Conservation (phyloP, 2,888 invertebrate genomes). For the Pilophorus perplexus region DNA sequence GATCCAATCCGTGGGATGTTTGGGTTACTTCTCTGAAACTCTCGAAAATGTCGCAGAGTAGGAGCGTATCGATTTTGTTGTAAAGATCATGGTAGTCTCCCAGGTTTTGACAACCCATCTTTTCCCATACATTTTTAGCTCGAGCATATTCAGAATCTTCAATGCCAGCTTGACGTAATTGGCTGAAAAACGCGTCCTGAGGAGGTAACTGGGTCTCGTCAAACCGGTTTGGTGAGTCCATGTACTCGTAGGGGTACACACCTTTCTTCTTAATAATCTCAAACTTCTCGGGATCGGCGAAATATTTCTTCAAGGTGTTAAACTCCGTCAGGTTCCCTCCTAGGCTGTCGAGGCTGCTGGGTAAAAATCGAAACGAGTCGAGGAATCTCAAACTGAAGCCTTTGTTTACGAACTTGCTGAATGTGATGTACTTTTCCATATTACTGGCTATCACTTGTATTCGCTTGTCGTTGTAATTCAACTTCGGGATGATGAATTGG, state of each 20-base stretch:
- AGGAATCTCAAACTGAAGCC: background rate
- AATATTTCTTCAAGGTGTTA: background rate
- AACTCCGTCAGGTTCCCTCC: background rate
- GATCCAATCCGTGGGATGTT: background rate
- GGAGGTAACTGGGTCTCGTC: background rate
- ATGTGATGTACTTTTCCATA: background rate
- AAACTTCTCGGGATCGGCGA: background rate
- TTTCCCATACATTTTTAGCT: background rate
- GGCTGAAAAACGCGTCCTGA: background rate
- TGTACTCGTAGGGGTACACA: background rate
- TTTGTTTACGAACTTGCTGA: slow-evolving; percentile 1
- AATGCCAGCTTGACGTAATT: background rate
- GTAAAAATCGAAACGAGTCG: background rate
- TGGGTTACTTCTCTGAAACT: background rate
- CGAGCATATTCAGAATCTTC: background rate
- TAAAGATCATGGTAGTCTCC: background rate
- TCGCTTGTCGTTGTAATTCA: slow-evolving; percentile 46
- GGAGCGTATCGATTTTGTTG: background rate
- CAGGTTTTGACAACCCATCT: background rate
- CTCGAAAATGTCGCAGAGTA: background rate
- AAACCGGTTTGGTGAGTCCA: background rate
- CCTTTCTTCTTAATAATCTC: too few species aligned
- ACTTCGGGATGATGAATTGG: slow-evolving; percentile 49
- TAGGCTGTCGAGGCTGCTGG: background rate
- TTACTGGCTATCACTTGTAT: slow-evolving; percentile 49